A percentile compares a stretch with the other conserved stretches of the same genome.
These are phyloP conservation scores for Drosophila mulleri DNA, from an alignment of 2,888 invertebrate genomes.

Conservation along the genomic window DNA sequence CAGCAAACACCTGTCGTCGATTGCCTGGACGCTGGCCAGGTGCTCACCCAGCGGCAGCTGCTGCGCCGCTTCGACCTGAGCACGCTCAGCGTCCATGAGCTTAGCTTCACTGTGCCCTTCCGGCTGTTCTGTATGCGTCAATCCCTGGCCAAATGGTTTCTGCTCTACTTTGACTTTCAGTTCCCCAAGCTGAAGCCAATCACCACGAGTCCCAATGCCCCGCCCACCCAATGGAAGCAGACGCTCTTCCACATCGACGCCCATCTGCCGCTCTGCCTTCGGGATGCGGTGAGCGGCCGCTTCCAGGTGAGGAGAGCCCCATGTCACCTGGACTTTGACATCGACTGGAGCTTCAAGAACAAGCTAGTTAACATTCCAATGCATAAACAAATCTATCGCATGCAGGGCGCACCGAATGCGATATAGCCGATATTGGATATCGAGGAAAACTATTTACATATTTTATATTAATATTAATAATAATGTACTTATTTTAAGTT, in stretches of 20 bases:
- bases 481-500: too few species aligned
- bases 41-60: slow-evolving; percentile 33
- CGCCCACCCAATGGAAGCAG: slow-evolving; percentile 51
- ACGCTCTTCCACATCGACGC: slow-evolving; percentile 49
- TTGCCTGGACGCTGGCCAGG: slow-evolving; percentile 8
- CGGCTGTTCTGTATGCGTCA: slow-evolving; percentile 31
- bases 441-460: neutral
- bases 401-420: slow-evolving; percentile 25
- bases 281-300: slow-evolving; percentile 24
- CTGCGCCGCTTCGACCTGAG: slow-evolving; percentile 39
- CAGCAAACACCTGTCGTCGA: slow-evolving; percentile 28
- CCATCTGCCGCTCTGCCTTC: slow-evolving; percentile 39
- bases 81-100: slow-evolving; percentile 19
- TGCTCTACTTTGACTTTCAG: slow-evolving; percentile 50
- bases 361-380: slow-evolving; percentile 18
- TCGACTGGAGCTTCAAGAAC: slow-evolving; percentile 45
- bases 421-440: neutral
- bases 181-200: slow-evolving; percentile 24
- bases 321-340: slow-evolving; percentile 51
- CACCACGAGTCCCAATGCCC: slow-evolving; percentile 32
- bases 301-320: slow-evolving; percentile 28
- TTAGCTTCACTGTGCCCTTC: slow-evolving; percentile 45
- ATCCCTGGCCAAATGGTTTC: slow-evolving; percentile 39
- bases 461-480: too few species aligned
- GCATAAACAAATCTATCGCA: slow-evolving; percentile 55